Conservation (phyloP, 1,140 invertebrate genomes). For the Drosophila pseudoananassae region DNA sequence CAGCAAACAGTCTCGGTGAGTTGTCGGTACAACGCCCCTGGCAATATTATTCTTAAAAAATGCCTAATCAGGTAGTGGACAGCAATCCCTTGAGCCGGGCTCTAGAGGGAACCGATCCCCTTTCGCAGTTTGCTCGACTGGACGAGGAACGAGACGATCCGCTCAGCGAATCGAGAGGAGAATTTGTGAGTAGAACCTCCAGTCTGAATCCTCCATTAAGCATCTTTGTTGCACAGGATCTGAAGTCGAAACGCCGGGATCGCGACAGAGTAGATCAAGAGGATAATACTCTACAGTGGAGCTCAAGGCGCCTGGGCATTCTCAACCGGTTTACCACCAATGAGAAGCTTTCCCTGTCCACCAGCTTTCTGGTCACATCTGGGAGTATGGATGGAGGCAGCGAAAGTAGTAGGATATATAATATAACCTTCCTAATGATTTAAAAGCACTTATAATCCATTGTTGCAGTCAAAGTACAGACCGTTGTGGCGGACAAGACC, state of each 20-base stretch:
- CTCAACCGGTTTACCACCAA: slow-evolving; percentile 95
- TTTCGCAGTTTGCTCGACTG: slow-evolving; percentile 89
- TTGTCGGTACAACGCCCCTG: slow-evolving; percentile 18
- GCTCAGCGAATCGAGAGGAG: slow-evolving; percentile 87
- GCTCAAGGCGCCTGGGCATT: slow-evolving; percentile 88
- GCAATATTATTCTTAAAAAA: neutral
- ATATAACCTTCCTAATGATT: neutral
- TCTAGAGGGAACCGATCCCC: slow-evolving; percentile 90
- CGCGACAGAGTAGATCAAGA: slow-evolving; percentile 63
- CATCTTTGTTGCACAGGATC: slow-evolving; percentile 11
- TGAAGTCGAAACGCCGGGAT: slow-evolving; percentile 77
- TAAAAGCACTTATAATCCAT: slow-evolving; percentile 51
- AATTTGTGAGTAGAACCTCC: slow-evolving; percentile 84
- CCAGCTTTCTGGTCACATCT: slow-evolving; percentile 89
- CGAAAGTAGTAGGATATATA: slow-evolving; percentile 59
- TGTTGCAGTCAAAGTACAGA: slow-evolving; percentile 89
- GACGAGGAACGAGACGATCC: slow-evolving; percentile 86
- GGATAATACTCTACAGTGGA: slow-evolving; percentile 91
- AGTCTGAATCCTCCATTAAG: neutral
- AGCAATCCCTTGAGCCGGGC: slow-evolving; percentile 86
- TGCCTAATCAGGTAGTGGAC: slow-evolving; percentile 46
- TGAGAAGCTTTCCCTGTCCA: slow-evolving; percentile 94
- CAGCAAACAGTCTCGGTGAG: slow-evolving; percentile 35
- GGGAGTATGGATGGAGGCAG: slow-evolving; percentile 49
- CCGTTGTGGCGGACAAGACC: slow-evolving; percentile 94